Evolutionary conservation across 92 coral and sea anemone genomes (phyloP), one percentile per base, ranked within the genome.

Genomic region (Palythoa grandiflora): DNA sequence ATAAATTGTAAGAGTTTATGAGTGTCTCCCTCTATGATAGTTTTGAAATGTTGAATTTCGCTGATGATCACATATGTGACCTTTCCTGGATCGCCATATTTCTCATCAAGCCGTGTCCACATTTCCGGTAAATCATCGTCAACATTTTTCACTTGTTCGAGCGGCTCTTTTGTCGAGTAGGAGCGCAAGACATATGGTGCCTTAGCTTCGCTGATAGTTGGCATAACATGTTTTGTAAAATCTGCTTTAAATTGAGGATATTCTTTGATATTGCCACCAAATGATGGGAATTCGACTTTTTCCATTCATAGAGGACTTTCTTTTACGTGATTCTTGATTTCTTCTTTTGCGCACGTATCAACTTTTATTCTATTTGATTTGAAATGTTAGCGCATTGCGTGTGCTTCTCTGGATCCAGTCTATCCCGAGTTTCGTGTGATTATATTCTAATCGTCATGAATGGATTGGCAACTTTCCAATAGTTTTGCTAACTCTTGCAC

Each of bases 321-420:
- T 36, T 71, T 71, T 71, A 37, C 75, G n/a, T 37, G 75, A 71
- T 71, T 40, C 75, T 75, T 75, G 57, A 6, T 17, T 37, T 44
- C 37, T 75, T 84, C 80, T 75, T 86, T 86, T 53, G 68, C 79
- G 89, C 74, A 84, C 83, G 89, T 60, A 61, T 60, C 70, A n/a
- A 68, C 39, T 47, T 55, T 65, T 52, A 76, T 39, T 86, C 70
- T 74, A 76, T 75, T 75, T 86, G 89, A 75, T 52, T 51, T 36
- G 84, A 74, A 75, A 74, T 75, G 61, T 75, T 77, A 70, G 16
- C 78, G 68, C 21, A 86, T 75, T 86, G 89, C 83, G 83, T 61
- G 83, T 86, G 89, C 72, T 52, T 75, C 78, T 35, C 38, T 86
- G 83, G 68, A 86, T 75, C 83, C 89, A 86, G 44, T 86, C 89